phyloP scores from a whole-genome alignment of 2,113 vertebrate genomes.

The Channa argus region DNA sequence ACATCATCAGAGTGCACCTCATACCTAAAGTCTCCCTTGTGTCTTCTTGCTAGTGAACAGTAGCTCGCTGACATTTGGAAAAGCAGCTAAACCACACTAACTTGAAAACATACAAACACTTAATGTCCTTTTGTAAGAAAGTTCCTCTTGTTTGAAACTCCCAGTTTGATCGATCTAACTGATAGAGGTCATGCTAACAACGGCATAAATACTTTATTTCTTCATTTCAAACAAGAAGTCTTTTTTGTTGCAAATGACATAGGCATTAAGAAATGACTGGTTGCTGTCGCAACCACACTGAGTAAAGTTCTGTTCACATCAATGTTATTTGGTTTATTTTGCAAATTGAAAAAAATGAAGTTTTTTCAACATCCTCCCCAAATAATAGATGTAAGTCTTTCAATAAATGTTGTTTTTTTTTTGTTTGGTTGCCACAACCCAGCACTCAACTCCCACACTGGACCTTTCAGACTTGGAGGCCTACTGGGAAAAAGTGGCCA shows the following conservation, averaged over 20 bases:
- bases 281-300: too few species aligned
- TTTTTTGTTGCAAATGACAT: too few species aligned
- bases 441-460: not conserved
- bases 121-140: conserved; percentile 14
- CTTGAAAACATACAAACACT: conserved; percentile 18
- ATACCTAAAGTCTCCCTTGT: conserved; percentile 10
- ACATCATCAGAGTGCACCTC: not conserved
- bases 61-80: not conserved
- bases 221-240: too few species aligned
- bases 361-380: too few species aligned
- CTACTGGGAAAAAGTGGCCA: conserved; percentile 13
- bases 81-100: not conserved
- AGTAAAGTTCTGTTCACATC: too few species aligned
- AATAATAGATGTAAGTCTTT: too few species aligned
- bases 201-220: too few species aligned
- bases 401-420: too few species aligned
- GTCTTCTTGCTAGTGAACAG: conserved; percentile 12
- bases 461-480: conserved; percentile 28
- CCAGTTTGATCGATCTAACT: conserved; percentile 3
- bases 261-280: too few species aligned
- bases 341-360: too few species aligned
- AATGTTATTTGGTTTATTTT: too few species aligned
- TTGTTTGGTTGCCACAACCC: not conserved
- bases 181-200: not conserved
- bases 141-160: conserved; percentile 26